These are phyloP conservation scores for Platycheirus albimanus DNA, from an alignment of 2,888 invertebrate genomes.

Conservation along the genomic window DNA sequence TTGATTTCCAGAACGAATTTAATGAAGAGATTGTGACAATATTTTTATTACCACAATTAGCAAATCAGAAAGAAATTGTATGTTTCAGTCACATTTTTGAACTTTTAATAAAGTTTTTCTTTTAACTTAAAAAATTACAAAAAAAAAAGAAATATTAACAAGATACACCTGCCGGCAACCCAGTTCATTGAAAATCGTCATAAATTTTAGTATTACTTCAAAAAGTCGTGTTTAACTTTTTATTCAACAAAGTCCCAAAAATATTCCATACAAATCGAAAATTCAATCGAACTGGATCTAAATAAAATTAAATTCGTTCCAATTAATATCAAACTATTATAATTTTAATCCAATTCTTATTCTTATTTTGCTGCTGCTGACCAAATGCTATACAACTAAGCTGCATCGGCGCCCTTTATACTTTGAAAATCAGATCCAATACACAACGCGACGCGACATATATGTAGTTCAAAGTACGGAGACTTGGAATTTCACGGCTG, in stretches of 20 bases:
- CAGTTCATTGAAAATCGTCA: neutral
- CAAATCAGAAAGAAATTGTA: neutral
- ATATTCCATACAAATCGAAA: neutral
- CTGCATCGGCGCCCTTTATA: constrained; percentile 47
- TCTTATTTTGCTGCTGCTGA: constrained; percentile 27
- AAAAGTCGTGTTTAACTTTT: neutral
- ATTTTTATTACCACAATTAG: neutral
- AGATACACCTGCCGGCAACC: too few relatives aligned
- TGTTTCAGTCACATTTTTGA: neutral
- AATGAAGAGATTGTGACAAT: neutral
- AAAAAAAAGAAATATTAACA: too few relatives aligned
- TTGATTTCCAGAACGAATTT: neutral
- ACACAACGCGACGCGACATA: neutral
- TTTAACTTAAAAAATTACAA: too few relatives aligned
- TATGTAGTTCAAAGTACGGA: constrained; percentile 38
- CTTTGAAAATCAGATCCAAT: constrained; percentile 23
- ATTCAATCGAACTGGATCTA: constrained; percentile 48
- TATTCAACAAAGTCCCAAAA: neutral
- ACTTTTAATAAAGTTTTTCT: too few relatives aligned
- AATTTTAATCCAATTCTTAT: constrained; percentile 65
- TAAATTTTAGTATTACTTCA: constrained; percentile 11
- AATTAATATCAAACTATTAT: constrained; percentile 33
- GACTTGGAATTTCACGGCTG: constrained; percentile 53
- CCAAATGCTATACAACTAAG: neutral
- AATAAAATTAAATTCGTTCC: constrained; percentile 69